Conservation (phyloP, 2,797 vertebrate species). For the Acanthurus lineatus region DNA sequence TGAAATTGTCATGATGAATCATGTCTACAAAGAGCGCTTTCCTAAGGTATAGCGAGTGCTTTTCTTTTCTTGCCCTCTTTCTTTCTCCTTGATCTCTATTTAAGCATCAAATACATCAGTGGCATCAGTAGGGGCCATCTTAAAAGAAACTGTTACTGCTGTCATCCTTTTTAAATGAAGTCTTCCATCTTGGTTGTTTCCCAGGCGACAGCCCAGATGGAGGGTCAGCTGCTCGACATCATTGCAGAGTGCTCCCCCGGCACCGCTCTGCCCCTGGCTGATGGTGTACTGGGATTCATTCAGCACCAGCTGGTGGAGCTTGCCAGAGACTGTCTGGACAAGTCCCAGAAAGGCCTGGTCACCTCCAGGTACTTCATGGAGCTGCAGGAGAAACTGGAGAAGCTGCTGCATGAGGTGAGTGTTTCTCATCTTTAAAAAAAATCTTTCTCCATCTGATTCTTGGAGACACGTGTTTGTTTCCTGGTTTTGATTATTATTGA, state of each 20-base stretch:
- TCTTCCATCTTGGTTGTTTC: constrained; percentile 44
- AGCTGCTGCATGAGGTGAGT: constrained; percentile 89
- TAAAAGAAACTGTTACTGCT: background rate
- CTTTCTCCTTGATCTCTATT: background rate
- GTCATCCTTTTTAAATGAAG: constrained; percentile 38
- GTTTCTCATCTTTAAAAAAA: constrained; percentile 22
- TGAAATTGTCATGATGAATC: constrained; percentile 97
- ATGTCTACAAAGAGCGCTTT: constrained; percentile 96
- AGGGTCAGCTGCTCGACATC: constrained; percentile 90
- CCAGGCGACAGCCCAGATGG: constrained; percentile 94
- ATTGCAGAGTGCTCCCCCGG: constrained; percentile 86
- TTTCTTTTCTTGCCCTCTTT: background rate
- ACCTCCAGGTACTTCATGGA: constrained; percentile 95
- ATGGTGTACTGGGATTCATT: constrained; percentile 95
- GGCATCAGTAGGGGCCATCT: background rate
- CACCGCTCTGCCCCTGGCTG: constrained; percentile 89
- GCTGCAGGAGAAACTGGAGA: constrained; percentile 96
- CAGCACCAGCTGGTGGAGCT: constrained; percentile 96
- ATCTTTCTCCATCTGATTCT: background rate
- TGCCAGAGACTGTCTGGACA: constrained; percentile 94
- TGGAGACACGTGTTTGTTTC: background rate
- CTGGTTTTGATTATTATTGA: background rate
- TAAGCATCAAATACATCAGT: background rate
- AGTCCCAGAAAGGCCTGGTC: constrained; percentile 91
- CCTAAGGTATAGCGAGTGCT: constrained; percentile 86